phyloP scores from a whole-genome alignment of 2,113 vertebrate species.

The Cebidichthys violaceus region DNA sequence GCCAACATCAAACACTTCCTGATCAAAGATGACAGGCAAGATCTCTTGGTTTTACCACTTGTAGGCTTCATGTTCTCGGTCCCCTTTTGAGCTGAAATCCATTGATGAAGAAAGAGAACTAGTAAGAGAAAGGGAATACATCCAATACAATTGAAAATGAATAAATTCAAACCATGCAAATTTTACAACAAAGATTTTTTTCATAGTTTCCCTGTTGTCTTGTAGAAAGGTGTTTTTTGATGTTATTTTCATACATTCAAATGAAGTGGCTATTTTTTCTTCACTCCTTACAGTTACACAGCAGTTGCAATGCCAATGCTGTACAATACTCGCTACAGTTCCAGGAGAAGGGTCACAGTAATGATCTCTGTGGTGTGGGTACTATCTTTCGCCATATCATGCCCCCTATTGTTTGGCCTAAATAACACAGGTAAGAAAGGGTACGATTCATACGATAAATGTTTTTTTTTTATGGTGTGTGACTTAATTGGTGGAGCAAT shows the following conservation, averaged over 20 bases:
- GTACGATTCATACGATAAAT: neutral
- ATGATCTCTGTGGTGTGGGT: constrained; percentile 99
- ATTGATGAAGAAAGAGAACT: constrained; percentile 16
- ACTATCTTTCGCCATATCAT: constrained; percentile 97
- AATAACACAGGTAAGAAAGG: constrained; percentile 92
- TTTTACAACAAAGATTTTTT: neutral
- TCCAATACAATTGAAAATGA: neutral
- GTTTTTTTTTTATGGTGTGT: neutral
- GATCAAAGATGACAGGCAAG: constrained; percentile 49
- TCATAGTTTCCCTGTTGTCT: neutral
- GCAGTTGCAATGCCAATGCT: constrained; percentile 99
- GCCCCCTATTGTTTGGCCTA: constrained; percentile 95
- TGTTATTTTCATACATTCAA: constrained; percentile 1
- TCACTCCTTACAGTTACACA: constrained; percentile 88
- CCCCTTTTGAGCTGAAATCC: constrained; percentile 18
- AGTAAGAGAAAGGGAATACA: neutral
- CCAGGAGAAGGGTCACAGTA: constrained; percentile 93
- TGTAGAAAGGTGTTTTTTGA: neutral
- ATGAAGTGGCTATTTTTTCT: neutral
- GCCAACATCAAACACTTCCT: constrained; percentile 23
- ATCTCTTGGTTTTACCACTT: constrained; percentile 42
- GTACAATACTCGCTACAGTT: constrained; percentile 98
- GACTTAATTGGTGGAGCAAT: neutral
- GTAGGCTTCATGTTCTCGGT: constrained; percentile 9
- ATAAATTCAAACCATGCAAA: neutral